Conservation (phyloP, 2,113 vertebrate genomes). For the Anolis sagrei region DNA sequence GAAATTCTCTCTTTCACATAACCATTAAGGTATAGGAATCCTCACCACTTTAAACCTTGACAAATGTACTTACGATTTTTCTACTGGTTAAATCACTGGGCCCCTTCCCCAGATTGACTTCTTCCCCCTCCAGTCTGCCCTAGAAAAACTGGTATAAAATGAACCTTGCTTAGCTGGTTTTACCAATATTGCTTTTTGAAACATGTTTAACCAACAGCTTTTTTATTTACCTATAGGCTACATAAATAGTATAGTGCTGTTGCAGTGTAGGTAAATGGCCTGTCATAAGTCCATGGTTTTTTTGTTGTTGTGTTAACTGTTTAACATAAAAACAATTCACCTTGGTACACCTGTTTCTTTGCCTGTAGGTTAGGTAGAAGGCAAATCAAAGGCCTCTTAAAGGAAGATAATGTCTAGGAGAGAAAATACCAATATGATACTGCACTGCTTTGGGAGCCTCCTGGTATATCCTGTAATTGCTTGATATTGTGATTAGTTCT, state of each 20-base stretch:
- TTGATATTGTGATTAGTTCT: background rate
- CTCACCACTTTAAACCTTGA: too few species aligned
- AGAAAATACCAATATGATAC: background rate
- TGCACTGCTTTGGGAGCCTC: background rate
- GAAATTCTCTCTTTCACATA: too few species aligned
- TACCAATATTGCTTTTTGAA: background rate
- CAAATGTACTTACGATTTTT: background rate
- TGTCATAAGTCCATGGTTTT: background rate
- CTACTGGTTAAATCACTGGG: background rate
- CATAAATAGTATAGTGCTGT: background rate
- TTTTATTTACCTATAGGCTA: background rate
- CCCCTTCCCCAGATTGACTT: background rate
- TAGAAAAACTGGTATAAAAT: background rate
- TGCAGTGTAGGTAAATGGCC: background rate
- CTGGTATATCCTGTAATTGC: background rate
- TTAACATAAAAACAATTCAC: background rate
- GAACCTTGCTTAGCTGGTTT: slow-evolving; percentile 10
- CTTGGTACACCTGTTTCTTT: background rate
- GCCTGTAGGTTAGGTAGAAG: background rate
- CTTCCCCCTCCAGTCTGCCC: background rate
- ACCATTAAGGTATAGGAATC: too few species aligned
- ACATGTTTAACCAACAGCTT: background rate
- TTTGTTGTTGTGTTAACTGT: background rate
- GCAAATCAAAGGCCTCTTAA: background rate
- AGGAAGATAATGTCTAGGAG: background rate